Evolutionary conservation across 2,113 vertebrate genomes (phyloP).

Genomic region (Echinops telfairi): DNA sequence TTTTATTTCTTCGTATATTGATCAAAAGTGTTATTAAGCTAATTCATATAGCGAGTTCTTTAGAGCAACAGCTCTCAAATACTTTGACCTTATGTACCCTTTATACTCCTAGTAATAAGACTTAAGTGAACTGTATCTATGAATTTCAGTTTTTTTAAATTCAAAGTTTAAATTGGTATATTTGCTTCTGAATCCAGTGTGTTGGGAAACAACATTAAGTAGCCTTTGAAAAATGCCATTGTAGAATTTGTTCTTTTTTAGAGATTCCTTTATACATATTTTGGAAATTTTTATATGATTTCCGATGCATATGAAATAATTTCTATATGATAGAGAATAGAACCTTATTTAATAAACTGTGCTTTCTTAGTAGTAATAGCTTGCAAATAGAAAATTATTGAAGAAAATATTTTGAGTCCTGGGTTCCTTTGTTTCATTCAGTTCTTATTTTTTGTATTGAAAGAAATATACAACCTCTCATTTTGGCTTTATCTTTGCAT

Average conservation of each 20-base stretch:
- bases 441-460: too few species aligned
- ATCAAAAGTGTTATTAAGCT: too few species aligned
- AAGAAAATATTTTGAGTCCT: too few species aligned
- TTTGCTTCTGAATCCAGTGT: too few species aligned
- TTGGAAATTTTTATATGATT: not conserved
- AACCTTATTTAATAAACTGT: not conserved
- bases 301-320: not conserved
- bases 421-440: too few species aligned
- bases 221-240: not conserved
- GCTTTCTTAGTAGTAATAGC: not conserved
- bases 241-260: not conserved
- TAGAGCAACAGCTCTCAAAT: not conserved
- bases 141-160: too few species aligned
- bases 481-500: too few species aligned
- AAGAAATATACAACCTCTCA: too few species aligned
- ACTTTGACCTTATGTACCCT: not conserved
- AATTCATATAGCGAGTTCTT: not conserved
- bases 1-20: too few species aligned
- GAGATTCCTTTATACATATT: not conserved
- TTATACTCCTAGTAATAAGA: not conserved
- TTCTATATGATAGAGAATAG: not conserved
- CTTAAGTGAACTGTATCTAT: not conserved
- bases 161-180: too few species aligned
- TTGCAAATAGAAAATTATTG: not conserved
- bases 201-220: not conserved